Conservation (phyloP, 1,140 invertebrate genomes). For the Diuraphis noxia region DNA sequence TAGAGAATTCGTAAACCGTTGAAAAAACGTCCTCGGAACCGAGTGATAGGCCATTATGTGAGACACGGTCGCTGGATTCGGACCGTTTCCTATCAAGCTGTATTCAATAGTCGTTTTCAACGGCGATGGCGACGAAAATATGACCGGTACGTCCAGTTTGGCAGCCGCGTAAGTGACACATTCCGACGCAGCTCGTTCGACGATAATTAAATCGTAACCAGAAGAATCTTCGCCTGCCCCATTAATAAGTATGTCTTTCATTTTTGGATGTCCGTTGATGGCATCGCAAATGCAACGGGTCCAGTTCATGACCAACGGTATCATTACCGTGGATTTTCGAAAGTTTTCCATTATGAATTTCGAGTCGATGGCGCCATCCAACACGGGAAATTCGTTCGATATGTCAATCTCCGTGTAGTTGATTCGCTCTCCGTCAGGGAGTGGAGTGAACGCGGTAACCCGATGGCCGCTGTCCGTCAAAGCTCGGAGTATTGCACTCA, state of each 20-base stretch:
- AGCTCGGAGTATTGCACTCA: not conserved
- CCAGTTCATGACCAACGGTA: not conserved
- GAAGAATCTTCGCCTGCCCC: not conserved
- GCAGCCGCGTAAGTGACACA: not conserved
- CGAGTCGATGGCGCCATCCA: not conserved
- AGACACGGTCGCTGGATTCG: not conserved
- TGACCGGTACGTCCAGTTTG: not conserved
- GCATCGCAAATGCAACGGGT: not conserved
- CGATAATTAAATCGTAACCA: slow-evolving; percentile 20
- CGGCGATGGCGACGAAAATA: not conserved
- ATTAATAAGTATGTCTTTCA: not conserved
- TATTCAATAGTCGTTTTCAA: not conserved
- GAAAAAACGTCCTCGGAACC: not conserved
- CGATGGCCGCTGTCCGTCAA: slow-evolving; percentile 22
- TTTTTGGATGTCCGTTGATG: not conserved
- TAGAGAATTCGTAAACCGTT: not conserved
- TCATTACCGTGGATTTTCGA: not conserved
- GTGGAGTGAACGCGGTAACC: slow-evolving; percentile 37
- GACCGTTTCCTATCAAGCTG: not conserved
- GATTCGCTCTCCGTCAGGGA: not conserved
- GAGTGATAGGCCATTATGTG: not conserved
- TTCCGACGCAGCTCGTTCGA: not conserved
- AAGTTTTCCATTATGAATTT: not conserved
- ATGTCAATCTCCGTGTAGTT: slow-evolving; percentile 37
- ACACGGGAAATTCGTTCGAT: not conserved